Evolutionary conservation across 2,888 invertebrate genomes (phyloP).

Genomic region (Heliconius cydno): DNA sequence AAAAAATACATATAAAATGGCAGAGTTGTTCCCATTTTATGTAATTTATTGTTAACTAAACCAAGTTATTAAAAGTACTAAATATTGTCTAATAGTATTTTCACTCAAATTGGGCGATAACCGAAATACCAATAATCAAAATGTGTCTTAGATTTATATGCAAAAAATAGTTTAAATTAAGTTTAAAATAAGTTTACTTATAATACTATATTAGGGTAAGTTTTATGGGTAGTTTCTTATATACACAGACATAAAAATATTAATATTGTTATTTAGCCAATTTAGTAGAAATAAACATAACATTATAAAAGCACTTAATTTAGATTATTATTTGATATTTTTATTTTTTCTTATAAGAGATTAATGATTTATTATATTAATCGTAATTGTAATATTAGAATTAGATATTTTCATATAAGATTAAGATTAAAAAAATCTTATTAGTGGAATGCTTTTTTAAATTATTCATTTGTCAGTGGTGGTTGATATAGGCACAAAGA

Average conservation of each 20-base stretch:
- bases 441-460: slow-evolving; percentile 8
- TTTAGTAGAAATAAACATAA: slow-evolving; percentile 3
- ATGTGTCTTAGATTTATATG: slow-evolving; percentile 9
- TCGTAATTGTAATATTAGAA: not conserved
- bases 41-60: no score
- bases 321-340: not conserved
- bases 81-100: no score
- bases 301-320: not conserved
- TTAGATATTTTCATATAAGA: not conserved
- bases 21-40: no score
- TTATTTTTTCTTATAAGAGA: not conserved
- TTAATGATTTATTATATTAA: slow-evolving; percentile 6
- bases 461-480: slow-evolving; percentile 18
- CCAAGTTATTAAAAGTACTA: no score
- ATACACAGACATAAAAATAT: slow-evolving; percentile 5
- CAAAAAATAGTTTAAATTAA: slow-evolving; percentile 5
- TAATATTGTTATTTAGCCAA: slow-evolving; percentile 14
- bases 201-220: slow-evolving; percentile 2
- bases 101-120: not conserved
- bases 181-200: not conserved
- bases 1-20: not conserved
- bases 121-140: not conserved
- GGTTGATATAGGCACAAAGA: slow-evolving; percentile 22
- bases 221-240: not conserved
- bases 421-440: not conserved